A percentile compares a stretch with the other conserved stretches of the same genome.
These are phyloP conservation scores for Oryctolagus cuniculus DNA, from an alignment of 2,113 vertebrate genomes.

Conservation along the genomic window mOryCun1.1 NC_091434.1:5023001-5023500, in stretches of 20 bases:
- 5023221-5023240: accelerated
- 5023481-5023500: too few relatives aligned
- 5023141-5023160: neutral
- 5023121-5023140: neutral
- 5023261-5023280: too few relatives aligned
- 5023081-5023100: neutral
- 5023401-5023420: accelerated
- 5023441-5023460: too few relatives aligned
- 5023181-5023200: neutral
- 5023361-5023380: neutral
- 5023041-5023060: neutral
- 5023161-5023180: neutral
- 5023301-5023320: accelerated
- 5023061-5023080: neutral
- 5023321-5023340: neutral
- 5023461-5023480: too few relatives aligned
- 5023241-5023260: accelerated
- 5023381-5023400: too few relatives aligned
- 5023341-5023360: accelerated
- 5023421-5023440: too few relatives aligned
- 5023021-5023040: accelerated
- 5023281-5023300: neutral
- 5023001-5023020: accelerated
- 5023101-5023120: neutral
- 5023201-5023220: accelerated